phyloP scores from a whole-genome alignment of 2,888 invertebrate species.

The Eristalis pertinax region DNA sequence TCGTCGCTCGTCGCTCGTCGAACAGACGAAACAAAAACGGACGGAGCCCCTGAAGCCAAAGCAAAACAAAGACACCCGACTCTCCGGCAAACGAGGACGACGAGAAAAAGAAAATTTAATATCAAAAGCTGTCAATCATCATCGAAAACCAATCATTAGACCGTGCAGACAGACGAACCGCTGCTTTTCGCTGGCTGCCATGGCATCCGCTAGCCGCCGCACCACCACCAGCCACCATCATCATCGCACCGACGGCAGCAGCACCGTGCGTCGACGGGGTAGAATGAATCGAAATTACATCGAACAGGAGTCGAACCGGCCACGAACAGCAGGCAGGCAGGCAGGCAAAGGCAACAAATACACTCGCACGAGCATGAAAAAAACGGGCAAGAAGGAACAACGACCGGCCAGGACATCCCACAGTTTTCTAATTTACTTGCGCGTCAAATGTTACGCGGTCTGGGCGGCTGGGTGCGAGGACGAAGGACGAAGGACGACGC shows the following conservation, averaged over 20 bases:
- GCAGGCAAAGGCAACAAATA: background rate
- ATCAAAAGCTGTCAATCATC: constrained; percentile 73
- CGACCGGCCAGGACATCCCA: constrained; percentile 57
- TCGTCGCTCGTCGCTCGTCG: constrained; percentile 23
- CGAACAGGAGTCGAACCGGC: background rate
- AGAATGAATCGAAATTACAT: no score
- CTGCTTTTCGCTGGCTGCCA: constrained; percentile 40
- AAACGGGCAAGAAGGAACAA: constrained; percentile 22
- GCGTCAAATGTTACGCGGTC: constrained; percentile 72
- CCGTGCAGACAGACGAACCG: constrained; percentile 65
- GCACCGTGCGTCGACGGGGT: no score
- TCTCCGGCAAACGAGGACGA: background rate
- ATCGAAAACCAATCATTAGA: constrained; percentile 72
- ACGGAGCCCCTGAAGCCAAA: background rate
- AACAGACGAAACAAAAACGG: constrained; percentile 11
- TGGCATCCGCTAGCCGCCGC: constrained; percentile 28
- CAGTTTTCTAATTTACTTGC: constrained; percentile 72
- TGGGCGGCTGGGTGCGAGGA: constrained; percentile 29
- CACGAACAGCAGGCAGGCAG: constrained; percentile 24
- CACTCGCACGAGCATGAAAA: constrained; percentile 4
- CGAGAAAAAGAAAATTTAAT: constrained; percentile 65
- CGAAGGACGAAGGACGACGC: constrained; percentile 4
- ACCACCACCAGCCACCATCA: no score
- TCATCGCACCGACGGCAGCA: no score
- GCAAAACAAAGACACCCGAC: constrained; percentile 28